Evolutionary conservation across 2,113 vertebrate genomes (phyloP).

Genomic region (Collichthys lucidus): DNA sequence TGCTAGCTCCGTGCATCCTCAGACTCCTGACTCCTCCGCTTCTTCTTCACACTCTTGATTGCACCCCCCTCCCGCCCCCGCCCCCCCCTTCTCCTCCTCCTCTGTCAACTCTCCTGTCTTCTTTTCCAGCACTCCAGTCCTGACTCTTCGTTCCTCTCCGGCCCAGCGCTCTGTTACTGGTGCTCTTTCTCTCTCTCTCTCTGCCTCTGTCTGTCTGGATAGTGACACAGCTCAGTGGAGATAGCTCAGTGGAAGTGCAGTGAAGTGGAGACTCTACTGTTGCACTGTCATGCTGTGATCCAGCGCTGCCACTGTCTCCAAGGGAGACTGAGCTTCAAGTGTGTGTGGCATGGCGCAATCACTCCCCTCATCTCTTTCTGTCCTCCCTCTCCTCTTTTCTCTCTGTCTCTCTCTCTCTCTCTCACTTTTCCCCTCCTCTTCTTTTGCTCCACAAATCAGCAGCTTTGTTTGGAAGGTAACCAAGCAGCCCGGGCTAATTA

Average conservation of each 20-base stretch:
- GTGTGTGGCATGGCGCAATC: conserved; percentile 82
- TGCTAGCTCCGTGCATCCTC: conserved; percentile 71
- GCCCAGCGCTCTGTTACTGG: conserved; percentile 24
- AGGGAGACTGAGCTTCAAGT: conserved; percentile 86
- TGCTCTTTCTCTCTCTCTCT: conserved; percentile 34
- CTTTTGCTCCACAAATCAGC: conserved; percentile 81
- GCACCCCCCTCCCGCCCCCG: conserved; percentile 2
- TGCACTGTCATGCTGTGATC: conserved; percentile 78
- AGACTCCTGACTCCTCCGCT: conserved; percentile 63
- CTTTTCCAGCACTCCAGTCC: conserved; percentile 54
- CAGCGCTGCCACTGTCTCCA: conserved; percentile 79
- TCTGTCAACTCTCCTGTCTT: conserved; percentile 61
- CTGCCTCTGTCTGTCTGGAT: conserved; percentile 52
- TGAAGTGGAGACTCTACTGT: conserved; percentile 74
- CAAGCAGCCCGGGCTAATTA: conserved; percentile 84
- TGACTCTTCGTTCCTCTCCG: conserved; percentile 57
- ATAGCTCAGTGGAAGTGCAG: conserved; percentile 57
- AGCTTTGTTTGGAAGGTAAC: conserved; percentile 88
- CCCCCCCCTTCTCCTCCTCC: conserved; percentile 14
- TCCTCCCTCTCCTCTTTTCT: conserved; percentile 65
- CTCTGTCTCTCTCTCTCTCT: conserved; percentile 68
- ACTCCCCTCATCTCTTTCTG: conserved; percentile 76
- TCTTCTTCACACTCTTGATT: conserved; percentile 53
- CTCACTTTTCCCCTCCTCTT: conserved; percentile 75
- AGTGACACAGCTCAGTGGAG: conserved; percentile 61